Conservation (phyloP, 2,113 vertebrate species). For the Xiphophorus maculatus region DNA sequence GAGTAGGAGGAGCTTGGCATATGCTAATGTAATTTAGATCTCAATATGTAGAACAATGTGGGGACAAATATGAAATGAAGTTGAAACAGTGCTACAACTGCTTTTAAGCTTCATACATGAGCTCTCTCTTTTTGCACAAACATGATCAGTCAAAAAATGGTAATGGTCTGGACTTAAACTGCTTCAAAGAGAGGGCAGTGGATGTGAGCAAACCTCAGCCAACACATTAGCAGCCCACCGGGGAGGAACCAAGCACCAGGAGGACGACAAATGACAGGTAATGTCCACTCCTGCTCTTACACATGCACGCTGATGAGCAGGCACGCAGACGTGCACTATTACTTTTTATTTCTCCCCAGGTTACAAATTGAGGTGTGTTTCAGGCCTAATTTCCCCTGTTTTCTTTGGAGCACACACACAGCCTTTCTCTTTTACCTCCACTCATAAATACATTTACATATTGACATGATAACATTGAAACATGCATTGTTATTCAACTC, state of each 20-base stretch:
- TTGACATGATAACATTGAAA: slow-evolving; percentile 17
- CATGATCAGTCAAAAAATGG: slow-evolving; percentile 2
- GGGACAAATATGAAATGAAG: slow-evolving; percentile 52
- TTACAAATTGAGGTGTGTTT: slow-evolving; percentile 66
- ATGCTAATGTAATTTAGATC: slow-evolving; percentile 81
- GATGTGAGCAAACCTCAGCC: slow-evolving; percentile 38
- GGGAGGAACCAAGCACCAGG: slow-evolving; percentile 46
- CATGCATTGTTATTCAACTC: neutral
- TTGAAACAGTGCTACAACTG: slow-evolving; percentile 1
- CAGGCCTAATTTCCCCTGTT: slow-evolving; percentile 73
- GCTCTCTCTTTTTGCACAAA: neutral
- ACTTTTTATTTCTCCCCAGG: slow-evolving; percentile 64
- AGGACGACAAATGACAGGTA: slow-evolving; percentile 53
- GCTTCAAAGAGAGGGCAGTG: slow-evolving; percentile 34
- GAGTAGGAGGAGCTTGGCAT: slow-evolving; percentile 67
- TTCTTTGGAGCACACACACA: slow-evolving; percentile 56
- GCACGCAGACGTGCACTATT: slow-evolving; percentile 16
- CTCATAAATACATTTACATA: slow-evolving; percentile 33
- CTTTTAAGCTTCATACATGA: slow-evolving; percentile 14
- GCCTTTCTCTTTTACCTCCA: neutral
- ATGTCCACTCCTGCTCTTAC: slow-evolving; percentile 52
- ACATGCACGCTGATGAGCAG: slow-evolving; percentile 33
- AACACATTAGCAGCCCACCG: slow-evolving; percentile 54
- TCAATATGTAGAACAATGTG: slow-evolving; percentile 71
- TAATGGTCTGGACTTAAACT: slow-evolving; percentile 22